Evolutionary conservation across 2,888 invertebrate genomes (phyloP).

Genomic region (Dryomyza anilis): DNA sequence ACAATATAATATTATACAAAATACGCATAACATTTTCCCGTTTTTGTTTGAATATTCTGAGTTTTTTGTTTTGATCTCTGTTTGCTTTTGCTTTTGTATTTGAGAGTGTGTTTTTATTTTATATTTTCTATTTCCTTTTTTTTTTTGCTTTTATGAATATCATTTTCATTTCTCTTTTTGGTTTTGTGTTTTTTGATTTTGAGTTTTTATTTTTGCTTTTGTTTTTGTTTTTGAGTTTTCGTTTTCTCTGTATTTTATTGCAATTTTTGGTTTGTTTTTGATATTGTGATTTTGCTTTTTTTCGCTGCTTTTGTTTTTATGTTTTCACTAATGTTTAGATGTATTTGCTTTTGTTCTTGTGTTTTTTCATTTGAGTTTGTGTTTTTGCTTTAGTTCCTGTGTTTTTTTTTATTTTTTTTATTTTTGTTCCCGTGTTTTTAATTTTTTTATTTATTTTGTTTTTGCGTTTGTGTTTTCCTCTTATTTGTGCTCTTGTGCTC

Average conservation of each 20-base stretch:
- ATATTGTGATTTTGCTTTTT: neutral
- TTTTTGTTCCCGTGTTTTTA: neutral
- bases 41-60: too few species aligned
- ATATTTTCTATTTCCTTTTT: too few species aligned
- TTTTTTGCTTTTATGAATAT: too few species aligned
- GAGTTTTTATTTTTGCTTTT: neutral
- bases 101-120: too few species aligned
- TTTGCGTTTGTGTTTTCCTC: slow-evolving; percentile 17
- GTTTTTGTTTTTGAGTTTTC: neutral
- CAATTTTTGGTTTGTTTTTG: neutral
- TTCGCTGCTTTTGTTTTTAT: neutral
- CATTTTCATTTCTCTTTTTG: neutral
- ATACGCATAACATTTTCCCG: too few species aligned
- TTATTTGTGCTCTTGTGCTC: neutral
- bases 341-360: neutral
- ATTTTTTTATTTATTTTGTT: neutral
- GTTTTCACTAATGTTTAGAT: neutral
- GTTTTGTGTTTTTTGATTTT: neutral
- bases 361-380: neutral
- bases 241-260: neutral
- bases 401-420: neutral
- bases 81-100: too few species aligned
- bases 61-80: too few species aligned
- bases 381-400: neutral
- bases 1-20: too few species aligned